Evolutionary conservation across 1,140 invertebrate genomes (phyloP).

Genomic region (Aporrectodea caliginosa): DNA sequence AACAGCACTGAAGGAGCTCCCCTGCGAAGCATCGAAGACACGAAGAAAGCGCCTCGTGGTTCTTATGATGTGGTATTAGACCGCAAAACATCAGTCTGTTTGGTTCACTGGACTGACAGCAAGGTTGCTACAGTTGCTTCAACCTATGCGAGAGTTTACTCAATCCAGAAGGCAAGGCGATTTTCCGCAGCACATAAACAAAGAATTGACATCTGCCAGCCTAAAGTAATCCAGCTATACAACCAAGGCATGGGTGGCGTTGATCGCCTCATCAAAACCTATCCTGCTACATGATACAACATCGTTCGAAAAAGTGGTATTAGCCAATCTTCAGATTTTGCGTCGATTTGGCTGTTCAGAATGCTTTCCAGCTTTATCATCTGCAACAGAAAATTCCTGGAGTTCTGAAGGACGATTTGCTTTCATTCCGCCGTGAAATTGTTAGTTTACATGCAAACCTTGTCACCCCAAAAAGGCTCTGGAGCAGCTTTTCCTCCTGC

Average conservation of each 20-base stretch:
- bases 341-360: background rate
- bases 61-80: background rate
- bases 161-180: conserved; percentile 3
- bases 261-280: conserved; percentile 19
- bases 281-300: conserved; percentile 15
- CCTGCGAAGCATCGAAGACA: background rate
- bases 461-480: background rate
- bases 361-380: conserved; percentile 4
- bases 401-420: background rate
- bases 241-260: conserved; percentile 18
- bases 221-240: conserved; percentile 9
- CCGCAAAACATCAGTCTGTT: background rate
- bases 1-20: background rate
- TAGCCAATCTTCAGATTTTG: conserved; percentile 4
- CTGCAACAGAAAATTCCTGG: background rate
- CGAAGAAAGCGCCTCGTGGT: conserved; percentile 16
- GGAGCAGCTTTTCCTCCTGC: background rate
- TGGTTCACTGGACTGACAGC: background rate
- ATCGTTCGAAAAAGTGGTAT: conserved; percentile 7
- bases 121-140: background rate
- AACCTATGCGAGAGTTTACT: conserved; percentile 1
- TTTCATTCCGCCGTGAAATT: conserved; percentile 8
- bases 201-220: conserved; percentile 4
- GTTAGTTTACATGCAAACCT: conserved; percentile 9
- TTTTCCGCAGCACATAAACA: background rate